Evolutionary conservation across 1,140 invertebrate species (phyloP).

Genomic region (Drosophila serrata): DNA sequence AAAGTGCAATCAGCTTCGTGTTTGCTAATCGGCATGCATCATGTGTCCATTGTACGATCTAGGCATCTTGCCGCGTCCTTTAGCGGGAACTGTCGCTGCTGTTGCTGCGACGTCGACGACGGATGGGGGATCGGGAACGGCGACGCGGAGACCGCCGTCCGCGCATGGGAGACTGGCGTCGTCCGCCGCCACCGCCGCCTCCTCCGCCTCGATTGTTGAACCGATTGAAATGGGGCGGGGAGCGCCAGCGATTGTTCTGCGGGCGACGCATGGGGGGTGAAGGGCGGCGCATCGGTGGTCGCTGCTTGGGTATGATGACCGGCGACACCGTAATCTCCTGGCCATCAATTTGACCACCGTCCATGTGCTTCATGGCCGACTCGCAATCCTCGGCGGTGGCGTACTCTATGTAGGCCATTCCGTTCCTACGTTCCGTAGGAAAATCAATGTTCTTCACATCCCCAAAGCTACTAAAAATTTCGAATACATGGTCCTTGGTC

Average conservation of each 20-base stretch:
- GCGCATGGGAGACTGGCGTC: constrained; percentile 70
- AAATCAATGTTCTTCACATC: constrained; percentile 96
- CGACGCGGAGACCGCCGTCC: constrained; percentile 74
- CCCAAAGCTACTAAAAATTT: constrained; percentile 98
- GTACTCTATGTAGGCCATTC: constrained; percentile 98
- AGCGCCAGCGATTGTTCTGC: constrained; percentile 88
- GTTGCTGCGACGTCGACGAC: constrained; percentile 78
- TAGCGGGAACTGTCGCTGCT: constrained; percentile 84
- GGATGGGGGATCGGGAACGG: constrained; percentile 83
- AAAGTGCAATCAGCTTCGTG: constrained; percentile 25
- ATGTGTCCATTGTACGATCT: constrained; percentile 34
- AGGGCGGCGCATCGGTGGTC: constrained; percentile 88
- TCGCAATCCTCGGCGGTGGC: constrained; percentile 97
- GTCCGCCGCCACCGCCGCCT: constrained; percentile 50
- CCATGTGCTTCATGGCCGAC: constrained; percentile 99
- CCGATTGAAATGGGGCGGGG: constrained; percentile 86
- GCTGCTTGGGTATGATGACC: constrained; percentile 92
- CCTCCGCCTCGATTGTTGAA: constrained; percentile 75
- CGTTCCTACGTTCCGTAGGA: constrained; percentile 93
- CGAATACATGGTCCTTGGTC: constrained; percentile 95
- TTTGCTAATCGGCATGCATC: constrained; percentile 29
- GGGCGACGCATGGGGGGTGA: constrained; percentile 88
- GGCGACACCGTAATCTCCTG: constrained; percentile 98
- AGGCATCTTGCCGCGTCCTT: constrained; percentile 15
- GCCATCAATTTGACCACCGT: constrained; percentile 97